These are phyloP conservation scores for Tetanocera ferruginea DNA, from an alignment of 2,888 invertebrate genomes.

Conservation along the genomic window DNA sequence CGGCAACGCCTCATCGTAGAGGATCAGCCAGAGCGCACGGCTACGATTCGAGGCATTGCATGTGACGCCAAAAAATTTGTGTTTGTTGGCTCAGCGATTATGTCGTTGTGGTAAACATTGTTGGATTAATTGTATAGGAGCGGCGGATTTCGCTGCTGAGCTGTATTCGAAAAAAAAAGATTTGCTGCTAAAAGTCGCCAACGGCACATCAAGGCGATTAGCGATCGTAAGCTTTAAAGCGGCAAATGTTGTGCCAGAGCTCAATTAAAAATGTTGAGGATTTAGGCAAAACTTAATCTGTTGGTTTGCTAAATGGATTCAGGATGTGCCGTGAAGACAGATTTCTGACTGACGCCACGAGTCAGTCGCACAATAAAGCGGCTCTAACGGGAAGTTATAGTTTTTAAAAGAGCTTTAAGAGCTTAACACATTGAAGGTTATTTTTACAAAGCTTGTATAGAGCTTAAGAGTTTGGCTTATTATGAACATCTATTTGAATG, in stretches of 20 bases:
- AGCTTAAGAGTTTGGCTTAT: background rate
- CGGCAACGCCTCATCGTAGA: conserved; percentile 18
- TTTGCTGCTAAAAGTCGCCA: background rate
- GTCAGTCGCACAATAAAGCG: background rate
- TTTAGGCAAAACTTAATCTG: conserved; percentile 22
- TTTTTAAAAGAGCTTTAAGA: background rate
- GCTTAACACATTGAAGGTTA: background rate
- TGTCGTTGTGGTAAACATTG: background rate
- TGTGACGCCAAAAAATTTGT: conserved; percentile 19
- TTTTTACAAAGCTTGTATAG: background rate
- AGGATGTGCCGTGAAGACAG: conserved; percentile 16
- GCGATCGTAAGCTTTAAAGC: conserved; percentile 54
- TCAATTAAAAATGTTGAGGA: conserved; percentile 55
- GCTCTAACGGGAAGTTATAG: background rate
- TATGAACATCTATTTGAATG: too few species aligned
- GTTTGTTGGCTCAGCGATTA: background rate
- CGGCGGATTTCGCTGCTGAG: background rate
- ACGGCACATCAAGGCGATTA: conserved; percentile 55
- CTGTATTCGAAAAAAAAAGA: background rate
- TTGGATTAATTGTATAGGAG: conserved; percentile 4
- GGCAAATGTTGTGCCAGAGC: conserved; percentile 66
- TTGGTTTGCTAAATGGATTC: conserved; percentile 18
- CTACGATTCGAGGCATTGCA: background rate
- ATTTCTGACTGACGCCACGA: conserved; percentile 35
- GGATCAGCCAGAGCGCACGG: background rate